phyloP scores from a whole-genome alignment of 2,113 vertebrate genomes.

The Oryzias curvinotus region DNA sequence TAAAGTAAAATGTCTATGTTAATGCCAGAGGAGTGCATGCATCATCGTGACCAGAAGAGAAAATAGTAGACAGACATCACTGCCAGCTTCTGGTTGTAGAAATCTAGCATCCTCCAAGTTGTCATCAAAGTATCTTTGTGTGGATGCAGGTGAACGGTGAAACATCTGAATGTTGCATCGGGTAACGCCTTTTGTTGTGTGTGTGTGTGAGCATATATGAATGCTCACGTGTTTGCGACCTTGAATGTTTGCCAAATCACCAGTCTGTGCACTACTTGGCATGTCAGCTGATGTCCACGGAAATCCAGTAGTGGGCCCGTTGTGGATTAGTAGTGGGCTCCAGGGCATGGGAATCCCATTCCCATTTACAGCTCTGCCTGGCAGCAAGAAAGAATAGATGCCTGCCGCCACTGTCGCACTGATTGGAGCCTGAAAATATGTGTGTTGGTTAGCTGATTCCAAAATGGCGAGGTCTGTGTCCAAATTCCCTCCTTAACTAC shows the following conservation, averaged over 20 bases:
- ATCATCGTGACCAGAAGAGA: constrained; percentile 47
- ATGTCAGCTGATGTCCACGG: constrained; percentile 78
- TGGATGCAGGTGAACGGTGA: constrained; percentile 29
- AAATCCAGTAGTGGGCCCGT: constrained; percentile 78
- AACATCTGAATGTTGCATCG: constrained; percentile 8
- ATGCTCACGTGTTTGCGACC: constrained; percentile 19
- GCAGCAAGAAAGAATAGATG: constrained; percentile 71
- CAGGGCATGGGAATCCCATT: constrained; percentile 79
- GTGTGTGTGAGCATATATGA: constrained; percentile 31
- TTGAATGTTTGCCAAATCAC: constrained; percentile 11
- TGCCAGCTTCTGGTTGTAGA: constrained; percentile 63
- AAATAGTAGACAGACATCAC: constrained; percentile 50
- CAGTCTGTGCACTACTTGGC: constrained; percentile 62
- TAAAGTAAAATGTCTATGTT: no score
- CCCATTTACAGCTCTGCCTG: constrained; percentile 79
- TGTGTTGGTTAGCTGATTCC: constrained; percentile 13
- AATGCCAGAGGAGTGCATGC: not conserved
- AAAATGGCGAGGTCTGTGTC: no score
- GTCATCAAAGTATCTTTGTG: constrained; percentile 66
- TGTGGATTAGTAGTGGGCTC: constrained; percentile 78
- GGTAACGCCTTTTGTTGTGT: constrained; percentile 16
- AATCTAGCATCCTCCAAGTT: constrained; percentile 63
- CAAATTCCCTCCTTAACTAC: no score
- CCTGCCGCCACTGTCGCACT: constrained; percentile 71
- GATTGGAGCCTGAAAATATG: constrained; percentile 65